Conservation (phyloP, 2,113 vertebrate species). For the Scomber scombrus region DNA sequence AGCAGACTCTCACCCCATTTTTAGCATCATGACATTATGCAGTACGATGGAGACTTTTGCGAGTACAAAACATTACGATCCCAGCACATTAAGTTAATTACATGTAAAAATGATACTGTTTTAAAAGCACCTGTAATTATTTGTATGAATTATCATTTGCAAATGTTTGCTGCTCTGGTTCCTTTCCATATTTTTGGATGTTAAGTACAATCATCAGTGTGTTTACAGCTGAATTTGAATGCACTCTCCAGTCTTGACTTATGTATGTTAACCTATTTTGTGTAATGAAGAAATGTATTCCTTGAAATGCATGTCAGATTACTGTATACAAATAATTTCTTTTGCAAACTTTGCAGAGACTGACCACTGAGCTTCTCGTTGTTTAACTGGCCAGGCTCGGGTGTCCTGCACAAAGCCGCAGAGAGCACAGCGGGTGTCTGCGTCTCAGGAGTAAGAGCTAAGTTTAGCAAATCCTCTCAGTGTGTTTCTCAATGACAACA, state of each 20-base stretch:
- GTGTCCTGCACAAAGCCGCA: slow-evolving; percentile 67
- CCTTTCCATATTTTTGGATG: background rate
- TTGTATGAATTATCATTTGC: background rate
- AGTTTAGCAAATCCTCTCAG: slow-evolving; percentile 83
- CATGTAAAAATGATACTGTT: background rate
- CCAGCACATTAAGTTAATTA: too few relatives aligned
- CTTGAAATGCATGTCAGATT: background rate
- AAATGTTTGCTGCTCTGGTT: background rate
- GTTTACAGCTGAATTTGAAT: background rate
- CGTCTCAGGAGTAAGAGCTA: slow-evolving; percentile 78
- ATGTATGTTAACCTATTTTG: background rate
- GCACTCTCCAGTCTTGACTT: background rate
- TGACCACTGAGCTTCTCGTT: slow-evolving; percentile 33
- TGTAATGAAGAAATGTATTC: background rate
- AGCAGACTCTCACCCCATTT: slow-evolving; percentile 57
- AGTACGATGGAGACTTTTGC: background rate
- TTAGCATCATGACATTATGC: slow-evolving; percentile 57
- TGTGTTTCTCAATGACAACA: slow-evolving; percentile 80
- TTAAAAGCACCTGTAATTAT: background rate
- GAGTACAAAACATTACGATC: slow-evolving; percentile 1
- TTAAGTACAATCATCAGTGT: background rate
- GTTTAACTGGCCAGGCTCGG: slow-evolving; percentile 65
- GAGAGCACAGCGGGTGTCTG: slow-evolving; percentile 64
- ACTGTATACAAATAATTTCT: background rate
- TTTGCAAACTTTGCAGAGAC: slow-evolving; percentile 13